Evolutionary conservation across 2,113 vertebrate species (phyloP).

Genomic region (Anguilla japonica): DNA sequence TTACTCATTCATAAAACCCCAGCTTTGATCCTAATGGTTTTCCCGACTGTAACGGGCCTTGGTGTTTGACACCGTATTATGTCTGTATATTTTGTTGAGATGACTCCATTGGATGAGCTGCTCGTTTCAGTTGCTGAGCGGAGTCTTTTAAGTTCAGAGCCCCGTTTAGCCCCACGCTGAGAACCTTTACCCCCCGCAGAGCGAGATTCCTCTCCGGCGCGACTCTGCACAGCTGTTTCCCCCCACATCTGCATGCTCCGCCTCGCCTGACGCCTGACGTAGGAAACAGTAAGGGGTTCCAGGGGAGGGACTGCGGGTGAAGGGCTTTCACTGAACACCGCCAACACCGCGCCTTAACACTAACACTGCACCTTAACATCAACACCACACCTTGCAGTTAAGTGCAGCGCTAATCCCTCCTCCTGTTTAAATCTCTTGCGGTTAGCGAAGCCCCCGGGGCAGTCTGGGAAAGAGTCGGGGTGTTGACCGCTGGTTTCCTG

Average conservation of each 20-base stretch:
- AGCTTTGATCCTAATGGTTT: neutral
- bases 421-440: too few species aligned
- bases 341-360: too few species aligned
- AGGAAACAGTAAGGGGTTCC: neutral
- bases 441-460: too few species aligned
- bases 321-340: too few species aligned
- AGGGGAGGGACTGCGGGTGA: neutral
- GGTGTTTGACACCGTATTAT: neutral
- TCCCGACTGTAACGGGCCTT: neutral
- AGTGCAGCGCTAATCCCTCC: too few species aligned
- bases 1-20: slow-evolving; percentile 27
- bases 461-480: too few species aligned
- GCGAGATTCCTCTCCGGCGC: neutral
- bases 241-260: neutral
- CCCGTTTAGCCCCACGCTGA: neutral
- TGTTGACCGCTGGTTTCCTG: too few species aligned
- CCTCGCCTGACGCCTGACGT: neutral
- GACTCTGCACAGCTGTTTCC: neutral
- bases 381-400: too few species aligned
- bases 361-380: too few species aligned
- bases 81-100: neutral
- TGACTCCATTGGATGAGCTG: too few species aligned
- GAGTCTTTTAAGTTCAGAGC: neutral
- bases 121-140: neutral
- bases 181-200: neutral